Evolutionary conservation across 2,888 invertebrate genomes (phyloP).

Genomic region (Keiferia lycopersicella): DNA sequence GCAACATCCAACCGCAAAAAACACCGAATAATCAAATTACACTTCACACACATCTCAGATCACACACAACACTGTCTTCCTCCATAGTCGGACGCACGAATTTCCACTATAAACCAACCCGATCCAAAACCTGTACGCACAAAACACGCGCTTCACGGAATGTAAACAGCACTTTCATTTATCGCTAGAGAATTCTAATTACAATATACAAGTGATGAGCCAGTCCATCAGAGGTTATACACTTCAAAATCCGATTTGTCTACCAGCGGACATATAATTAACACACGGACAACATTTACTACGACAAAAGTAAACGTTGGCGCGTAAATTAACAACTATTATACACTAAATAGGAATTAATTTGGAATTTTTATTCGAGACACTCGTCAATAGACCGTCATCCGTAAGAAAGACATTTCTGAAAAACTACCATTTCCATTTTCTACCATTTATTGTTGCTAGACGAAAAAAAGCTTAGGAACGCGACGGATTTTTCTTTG

Average conservation of each 20-base stretch:
- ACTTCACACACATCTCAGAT: slow-evolving; percentile 65
- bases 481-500: not conserved
- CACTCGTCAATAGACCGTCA: slow-evolving; percentile 43
- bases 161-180: slow-evolving; percentile 72
- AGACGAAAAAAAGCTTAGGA: not conserved
- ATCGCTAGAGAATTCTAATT: slow-evolving; percentile 57
- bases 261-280: slow-evolving; percentile 18
- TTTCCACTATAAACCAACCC: slow-evolving; percentile 35
- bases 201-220: slow-evolving; percentile 52
- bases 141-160: slow-evolving; percentile 57
- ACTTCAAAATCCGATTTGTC: slow-evolving; percentile 25
- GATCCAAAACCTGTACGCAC: slow-evolving; percentile 38
- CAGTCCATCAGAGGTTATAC: slow-evolving; percentile 59
- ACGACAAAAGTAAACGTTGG: slow-evolving; percentile 3
- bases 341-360: slow-evolving; percentile 36
- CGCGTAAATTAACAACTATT: slow-evolving; percentile 34
- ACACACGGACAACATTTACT: not conserved
- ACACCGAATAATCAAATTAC: slow-evolving; percentile 67
- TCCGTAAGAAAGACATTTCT: slow-evolving; percentile 62
- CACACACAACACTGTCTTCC: slow-evolving; percentile 51
- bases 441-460: not conserved
- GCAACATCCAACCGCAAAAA: slow-evolving; percentile 73
- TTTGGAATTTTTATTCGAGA: slow-evolving; percentile 40
- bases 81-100: slow-evolving; percentile 43
- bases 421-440: slow-evolving; percentile 45